Conservation (phyloP, 2,113 vertebrate genomes). For the Phalacrocorax carbo region DNA sequence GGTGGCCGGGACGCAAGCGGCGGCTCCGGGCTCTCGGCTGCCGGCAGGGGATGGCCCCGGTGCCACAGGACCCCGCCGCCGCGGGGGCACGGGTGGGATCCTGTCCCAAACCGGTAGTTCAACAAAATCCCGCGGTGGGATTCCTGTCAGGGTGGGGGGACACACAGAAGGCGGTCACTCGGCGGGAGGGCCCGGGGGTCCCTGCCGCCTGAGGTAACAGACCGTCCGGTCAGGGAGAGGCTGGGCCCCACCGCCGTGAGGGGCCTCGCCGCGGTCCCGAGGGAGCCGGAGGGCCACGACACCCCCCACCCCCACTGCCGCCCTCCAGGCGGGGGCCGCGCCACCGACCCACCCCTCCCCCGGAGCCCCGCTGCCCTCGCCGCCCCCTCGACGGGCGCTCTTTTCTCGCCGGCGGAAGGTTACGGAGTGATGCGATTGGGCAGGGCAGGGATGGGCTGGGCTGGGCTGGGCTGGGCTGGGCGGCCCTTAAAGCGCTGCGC, state of each 20-base stretch:
- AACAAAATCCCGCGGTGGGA: background rate
- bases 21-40: too few relatives aligned
- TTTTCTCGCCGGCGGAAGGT: slow-evolving; percentile 65
- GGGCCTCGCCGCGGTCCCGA: too few relatives aligned
- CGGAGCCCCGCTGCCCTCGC: background rate
- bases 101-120: background rate
- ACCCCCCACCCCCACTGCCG: too few relatives aligned
- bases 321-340: background rate
- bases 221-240: background rate
- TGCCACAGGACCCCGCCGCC: too few relatives aligned
- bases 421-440: background rate
- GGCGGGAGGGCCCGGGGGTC: background rate
- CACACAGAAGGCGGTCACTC: background rate
- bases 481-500: background rate
- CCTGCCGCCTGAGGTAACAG: too few relatives aligned
- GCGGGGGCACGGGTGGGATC: too few relatives aligned
- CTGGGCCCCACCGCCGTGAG: too few relatives aligned
- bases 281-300: too few relatives aligned
- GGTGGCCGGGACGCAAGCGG: background rate
- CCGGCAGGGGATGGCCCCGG: background rate
- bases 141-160: background rate
- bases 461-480: fast-evolving
- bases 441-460: fast-evolving
- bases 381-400: background rate
- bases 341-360: background rate